A percentile compares a stretch with the other conserved stretches of the same genome.
Conservation (phyloP, 2,797 vertebrate genomes). For the Gila robusta region DNA sequence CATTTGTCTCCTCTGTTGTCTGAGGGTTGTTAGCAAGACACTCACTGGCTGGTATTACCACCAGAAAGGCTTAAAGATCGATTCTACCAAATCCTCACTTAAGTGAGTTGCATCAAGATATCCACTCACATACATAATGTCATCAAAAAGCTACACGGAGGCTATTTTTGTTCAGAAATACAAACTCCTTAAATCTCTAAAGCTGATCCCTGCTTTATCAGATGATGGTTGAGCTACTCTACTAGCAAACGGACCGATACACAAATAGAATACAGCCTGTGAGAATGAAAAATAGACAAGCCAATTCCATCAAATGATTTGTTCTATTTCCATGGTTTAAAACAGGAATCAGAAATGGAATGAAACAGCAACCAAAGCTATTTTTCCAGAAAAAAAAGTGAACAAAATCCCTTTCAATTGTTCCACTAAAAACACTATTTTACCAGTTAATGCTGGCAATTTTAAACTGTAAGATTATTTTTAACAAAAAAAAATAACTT, state of each 20-base stretch:
- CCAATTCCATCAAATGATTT: background rate
- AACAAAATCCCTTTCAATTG: background rate
- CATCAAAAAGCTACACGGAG: constrained; percentile 26
- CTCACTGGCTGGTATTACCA: constrained; percentile 29
- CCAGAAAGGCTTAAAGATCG: constrained; percentile 38
- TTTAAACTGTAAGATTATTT: background rate
- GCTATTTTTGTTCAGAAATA: constrained; percentile 20
- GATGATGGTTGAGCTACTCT: constrained; percentile 27
- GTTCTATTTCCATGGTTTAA: constrained; percentile 1
- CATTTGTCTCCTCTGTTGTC: constrained; percentile 5
- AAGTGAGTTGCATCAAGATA: constrained; percentile 41
- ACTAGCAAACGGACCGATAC: background rate
- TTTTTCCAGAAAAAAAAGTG: background rate
- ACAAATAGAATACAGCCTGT: constrained; percentile 20
- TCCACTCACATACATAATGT: constrained; percentile 41
- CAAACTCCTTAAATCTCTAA: constrained; percentile 28
- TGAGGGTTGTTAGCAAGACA: constrained; percentile 20
- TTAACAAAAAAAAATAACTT: background rate
- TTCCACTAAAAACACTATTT: background rate
- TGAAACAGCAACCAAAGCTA: background rate
- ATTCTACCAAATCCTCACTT: constrained; percentile 44
- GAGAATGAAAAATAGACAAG: constrained; percentile 2
- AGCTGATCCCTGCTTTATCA: constrained; percentile 39
- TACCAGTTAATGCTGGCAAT: background rate
- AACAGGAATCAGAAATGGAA: background rate